Evolutionary conservation across 2,797 vertebrate species (phyloP).

Genomic region (Gymnodraco acuticeps): DNA sequence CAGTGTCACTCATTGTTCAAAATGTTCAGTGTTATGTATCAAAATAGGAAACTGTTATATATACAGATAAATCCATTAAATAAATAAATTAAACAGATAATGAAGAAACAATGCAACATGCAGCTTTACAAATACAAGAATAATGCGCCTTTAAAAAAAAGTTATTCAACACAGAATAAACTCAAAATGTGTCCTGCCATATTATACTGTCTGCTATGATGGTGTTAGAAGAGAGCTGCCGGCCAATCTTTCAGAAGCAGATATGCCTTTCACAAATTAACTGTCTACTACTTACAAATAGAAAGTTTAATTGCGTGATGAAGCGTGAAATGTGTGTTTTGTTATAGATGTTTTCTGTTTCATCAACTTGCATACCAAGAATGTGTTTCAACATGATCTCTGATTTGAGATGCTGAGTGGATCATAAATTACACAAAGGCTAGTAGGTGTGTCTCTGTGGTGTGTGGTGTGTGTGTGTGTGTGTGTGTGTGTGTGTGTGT

Average conservation of each 20-base stretch:
- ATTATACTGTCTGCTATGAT: not conserved
- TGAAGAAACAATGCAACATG: not conserved
- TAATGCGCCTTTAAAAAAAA: no score
- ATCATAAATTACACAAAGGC: constrained; percentile 30
- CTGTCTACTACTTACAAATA: not conserved
- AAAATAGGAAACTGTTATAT: not conserved
- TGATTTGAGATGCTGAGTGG: constrained; percentile 15
- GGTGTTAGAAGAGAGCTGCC: not conserved
- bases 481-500: no score
- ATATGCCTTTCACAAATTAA: not conserved
- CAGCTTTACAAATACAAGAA: not conserved
- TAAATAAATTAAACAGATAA: not conserved
- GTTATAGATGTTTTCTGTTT: not conserved
- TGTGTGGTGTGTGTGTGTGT: no score
- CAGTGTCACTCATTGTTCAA: not conserved
- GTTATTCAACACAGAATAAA: not conserved
- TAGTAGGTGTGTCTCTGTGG: constrained; percentile 5
- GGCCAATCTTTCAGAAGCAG: not conserved
- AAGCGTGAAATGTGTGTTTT: not conserved
- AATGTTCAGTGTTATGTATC: no score
- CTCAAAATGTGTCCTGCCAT: not conserved
- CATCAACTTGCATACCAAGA: constrained; percentile 44
- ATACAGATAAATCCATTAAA: not conserved
- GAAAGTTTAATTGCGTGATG: not conserved
- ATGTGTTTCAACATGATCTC: constrained; percentile 62